These are phyloP conservation scores for Brachionus paranguensis DNA, from an alignment of 1,140 invertebrate species.

Conservation along the genomic window DNA sequence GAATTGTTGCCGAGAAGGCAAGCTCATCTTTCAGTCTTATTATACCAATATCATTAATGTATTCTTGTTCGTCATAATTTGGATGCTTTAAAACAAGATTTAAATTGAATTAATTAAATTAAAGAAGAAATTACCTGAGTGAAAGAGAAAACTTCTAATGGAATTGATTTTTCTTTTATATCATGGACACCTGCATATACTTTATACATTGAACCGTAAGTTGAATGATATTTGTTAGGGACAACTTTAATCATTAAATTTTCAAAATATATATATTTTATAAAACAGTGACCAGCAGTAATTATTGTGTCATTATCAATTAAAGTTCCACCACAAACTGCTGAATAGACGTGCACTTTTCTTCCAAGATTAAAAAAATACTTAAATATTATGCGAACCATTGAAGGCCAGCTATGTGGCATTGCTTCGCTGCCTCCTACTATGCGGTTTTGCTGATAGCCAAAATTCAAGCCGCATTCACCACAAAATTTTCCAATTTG, in stretches of 20 bases:
- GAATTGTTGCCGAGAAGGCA: not conserved
- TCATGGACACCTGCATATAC: not conserved
- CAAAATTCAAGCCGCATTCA: not conserved
- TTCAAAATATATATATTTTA: not conserved
- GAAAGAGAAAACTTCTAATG: not conserved
- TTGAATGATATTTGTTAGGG: not conserved
- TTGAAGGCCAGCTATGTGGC: slow-evolving; percentile 40
- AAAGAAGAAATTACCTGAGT: not conserved
- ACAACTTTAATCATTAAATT: not conserved
- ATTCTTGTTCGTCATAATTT: not conserved
- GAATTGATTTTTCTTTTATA: not conserved
- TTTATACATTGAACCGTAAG: not conserved
- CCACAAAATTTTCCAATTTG: slow-evolving; percentile 2
- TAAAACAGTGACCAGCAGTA: not conserved
- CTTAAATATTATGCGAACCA: not conserved
- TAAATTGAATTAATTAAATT: not conserved
- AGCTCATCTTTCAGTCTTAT: not conserved
- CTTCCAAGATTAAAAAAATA: not conserved
- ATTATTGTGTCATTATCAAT: slow-evolving; percentile 3
- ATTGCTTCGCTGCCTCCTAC: slow-evolving; percentile 33
- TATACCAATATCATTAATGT: not conserved
- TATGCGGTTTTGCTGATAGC: not conserved
- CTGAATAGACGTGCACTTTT: not conserved
- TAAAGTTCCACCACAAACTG: not conserved
- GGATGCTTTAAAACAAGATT: not conserved